Evolutionary conservation across 2,888 invertebrate species (phyloP), one percentile per base, ranked within the genome.

Genomic region (Zelleria hepariella): DNA sequence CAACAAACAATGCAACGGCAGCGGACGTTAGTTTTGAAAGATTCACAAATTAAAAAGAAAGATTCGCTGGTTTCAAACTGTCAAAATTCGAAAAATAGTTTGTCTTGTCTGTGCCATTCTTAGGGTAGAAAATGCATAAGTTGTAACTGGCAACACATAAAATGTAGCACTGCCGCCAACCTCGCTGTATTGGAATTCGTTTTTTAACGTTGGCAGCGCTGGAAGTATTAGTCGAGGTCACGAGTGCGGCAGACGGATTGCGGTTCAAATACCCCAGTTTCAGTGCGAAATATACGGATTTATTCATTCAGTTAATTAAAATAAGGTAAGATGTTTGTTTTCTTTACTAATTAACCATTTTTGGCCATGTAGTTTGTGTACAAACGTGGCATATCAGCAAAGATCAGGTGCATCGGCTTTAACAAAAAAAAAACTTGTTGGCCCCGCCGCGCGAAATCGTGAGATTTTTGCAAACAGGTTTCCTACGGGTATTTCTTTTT

Each of bases 161-260:
- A 18, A 42, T n/a, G n/a, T n/a, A n/a, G n/a, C 49, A 49, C 7
- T 18, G 49, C 49, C 5, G 21, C 49, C 49, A 49, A 49, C 49
- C n/a, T n/a, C n/a, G n/a, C n/a, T n/a, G n/a, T n/a, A n/a, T 20
- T 52, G 23, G 23, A 20, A 52, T 21, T 51, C 4, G 5, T 23
- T 23, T 21, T 52, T n/a, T 15, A 23, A 52, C 15, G 52, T 21
- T 86, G 86, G 81, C 74, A 73, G 69, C 67, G 69, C 71, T 74
- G 82, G 64, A 64, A 76, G 82, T 82, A 83, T 69, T 82, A 84
- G 83, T 80, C 83, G 82, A 66, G 75, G 82, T 86, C 85, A 85
- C 86, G 85, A 85, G 83, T 82, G 80, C 69, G 73, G 73, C 69
- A 69, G 66, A 67, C 65, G 64, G 68, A 65, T 70, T 67, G 66